These are phyloP conservation scores for Caprella mutica DNA, from an alignment of 2,888 invertebrate genomes.

Conservation along the genomic window DNA sequence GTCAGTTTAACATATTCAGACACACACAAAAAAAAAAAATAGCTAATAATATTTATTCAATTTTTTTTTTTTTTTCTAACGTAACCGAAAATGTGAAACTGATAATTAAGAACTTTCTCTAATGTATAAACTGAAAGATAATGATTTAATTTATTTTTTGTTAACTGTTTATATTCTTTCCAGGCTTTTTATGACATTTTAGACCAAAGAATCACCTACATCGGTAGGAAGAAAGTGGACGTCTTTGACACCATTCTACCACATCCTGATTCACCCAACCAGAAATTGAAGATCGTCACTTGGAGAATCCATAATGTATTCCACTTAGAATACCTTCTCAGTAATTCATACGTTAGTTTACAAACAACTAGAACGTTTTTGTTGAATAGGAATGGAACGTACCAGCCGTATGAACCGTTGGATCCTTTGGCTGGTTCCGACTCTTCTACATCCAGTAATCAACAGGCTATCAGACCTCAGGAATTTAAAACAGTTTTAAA, in stretches of 20 bases:
- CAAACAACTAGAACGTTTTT: conserved; percentile 49
- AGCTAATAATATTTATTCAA: not conserved
- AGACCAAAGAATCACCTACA: conserved; percentile 54
- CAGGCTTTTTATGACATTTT: conserved; percentile 59
- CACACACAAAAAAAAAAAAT: too few species aligned
- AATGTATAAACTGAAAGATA: not conserved
- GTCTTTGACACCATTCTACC: conserved; percentile 53
- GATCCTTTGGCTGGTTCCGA: conserved; percentile 42
- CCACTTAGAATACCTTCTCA: conserved; percentile 62
- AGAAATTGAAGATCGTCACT: conserved; percentile 56
- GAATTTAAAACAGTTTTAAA: conserved; percentile 53
- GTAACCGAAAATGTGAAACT: too few species aligned
- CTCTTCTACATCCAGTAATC: conserved; percentile 40
- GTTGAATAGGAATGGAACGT: conserved; percentile 27
- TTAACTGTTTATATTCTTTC: conserved; percentile 41
- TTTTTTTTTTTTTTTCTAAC: too few species aligned
- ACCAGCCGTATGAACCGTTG: conserved; percentile 34
- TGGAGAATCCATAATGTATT: conserved; percentile 61
- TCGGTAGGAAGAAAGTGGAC: conserved; percentile 48
- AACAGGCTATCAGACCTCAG: conserved; percentile 46
- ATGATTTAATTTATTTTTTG: conserved; percentile 33
- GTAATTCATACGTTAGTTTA: conserved; percentile 52
- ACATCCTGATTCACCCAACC: conserved; percentile 51
- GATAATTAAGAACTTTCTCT: not conserved
- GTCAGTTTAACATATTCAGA: too few species aligned